phyloP scores from a whole-genome alignment of 2,797 vertebrate species.

The Phoebastria nigripes region DNA sequence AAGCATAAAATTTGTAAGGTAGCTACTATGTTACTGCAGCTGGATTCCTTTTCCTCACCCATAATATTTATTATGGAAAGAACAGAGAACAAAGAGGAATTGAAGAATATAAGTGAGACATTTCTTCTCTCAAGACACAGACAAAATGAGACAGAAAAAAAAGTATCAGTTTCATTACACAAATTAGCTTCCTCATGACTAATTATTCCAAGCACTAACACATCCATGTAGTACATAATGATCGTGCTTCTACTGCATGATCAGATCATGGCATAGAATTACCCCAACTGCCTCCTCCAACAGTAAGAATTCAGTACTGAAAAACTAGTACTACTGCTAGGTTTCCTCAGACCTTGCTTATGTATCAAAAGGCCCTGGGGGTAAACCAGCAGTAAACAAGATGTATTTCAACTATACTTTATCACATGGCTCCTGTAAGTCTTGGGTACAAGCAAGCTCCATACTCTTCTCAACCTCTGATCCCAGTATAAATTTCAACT shows the following conservation, averaged over 20 bases:
- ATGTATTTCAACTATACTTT: not conserved
- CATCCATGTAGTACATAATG: not conserved
- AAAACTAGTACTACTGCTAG: not conserved
- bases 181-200: not conserved
- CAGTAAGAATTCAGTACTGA: not conserved
- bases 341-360: not conserved
- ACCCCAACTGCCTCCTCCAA: not conserved
- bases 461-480: not conserved
- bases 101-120: not conserved
- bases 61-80: not conserved
- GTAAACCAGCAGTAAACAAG: not conserved
- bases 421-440: not conserved
- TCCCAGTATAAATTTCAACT: not conserved
- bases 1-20: not conserved
- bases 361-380: not conserved
- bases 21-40: not conserved
- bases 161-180: not conserved
- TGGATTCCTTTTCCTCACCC: not conserved
- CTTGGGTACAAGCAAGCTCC: not conserved
- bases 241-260: not conserved
- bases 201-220: not conserved
- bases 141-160: not conserved
- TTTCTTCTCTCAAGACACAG: not conserved
- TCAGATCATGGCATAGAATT: not conserved
- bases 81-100: not conserved